phyloP scores from a whole-genome alignment of 2,888 invertebrate species.

The Thereva unica region DNA sequence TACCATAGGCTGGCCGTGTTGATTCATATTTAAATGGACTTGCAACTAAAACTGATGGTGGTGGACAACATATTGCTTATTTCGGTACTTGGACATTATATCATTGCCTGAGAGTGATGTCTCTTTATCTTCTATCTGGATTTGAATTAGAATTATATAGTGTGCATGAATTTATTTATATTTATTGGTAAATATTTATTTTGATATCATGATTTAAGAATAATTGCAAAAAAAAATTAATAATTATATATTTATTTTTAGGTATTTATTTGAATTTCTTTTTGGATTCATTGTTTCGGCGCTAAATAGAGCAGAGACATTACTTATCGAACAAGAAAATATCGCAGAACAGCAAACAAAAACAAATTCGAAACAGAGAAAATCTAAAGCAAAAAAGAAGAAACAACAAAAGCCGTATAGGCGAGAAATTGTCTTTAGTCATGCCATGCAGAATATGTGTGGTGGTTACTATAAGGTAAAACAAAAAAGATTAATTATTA shows the following conservation, averaged over 20 bases:
- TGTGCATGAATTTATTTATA: constrained; percentile 93
- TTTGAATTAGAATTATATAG: constrained; percentile 95
- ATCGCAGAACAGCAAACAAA: constrained; percentile 58
- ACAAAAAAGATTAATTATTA: no score
- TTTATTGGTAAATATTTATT: constrained; percentile 74
- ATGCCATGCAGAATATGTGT: constrained; percentile 91
- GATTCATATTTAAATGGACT: constrained; percentile 78
- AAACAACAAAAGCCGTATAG: constrained; percentile 75
- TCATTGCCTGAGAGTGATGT: constrained; percentile 90
- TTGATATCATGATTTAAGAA: background rate
- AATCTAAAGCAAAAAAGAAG: constrained; percentile 59
- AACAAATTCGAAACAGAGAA: constrained; percentile 52
- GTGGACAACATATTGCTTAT: constrained; percentile 77
- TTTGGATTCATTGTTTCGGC: constrained; percentile 94
- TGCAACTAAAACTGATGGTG: constrained; percentile 67
- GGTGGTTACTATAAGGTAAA: constrained; percentile 90
- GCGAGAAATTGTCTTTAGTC: constrained; percentile 83
- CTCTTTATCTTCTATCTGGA: constrained; percentile 89
- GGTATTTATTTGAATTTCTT: constrained; percentile 91
- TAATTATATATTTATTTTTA: constrained; percentile 50
- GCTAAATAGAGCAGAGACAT: constrained; percentile 83
- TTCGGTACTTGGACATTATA: constrained; percentile 95
- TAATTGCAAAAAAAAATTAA: background rate
- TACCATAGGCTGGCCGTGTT: constrained; percentile 78
- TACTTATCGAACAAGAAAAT: constrained; percentile 76